Conservation (phyloP, 2,113 vertebrate genomes). For the Elephas maximus region DNA sequence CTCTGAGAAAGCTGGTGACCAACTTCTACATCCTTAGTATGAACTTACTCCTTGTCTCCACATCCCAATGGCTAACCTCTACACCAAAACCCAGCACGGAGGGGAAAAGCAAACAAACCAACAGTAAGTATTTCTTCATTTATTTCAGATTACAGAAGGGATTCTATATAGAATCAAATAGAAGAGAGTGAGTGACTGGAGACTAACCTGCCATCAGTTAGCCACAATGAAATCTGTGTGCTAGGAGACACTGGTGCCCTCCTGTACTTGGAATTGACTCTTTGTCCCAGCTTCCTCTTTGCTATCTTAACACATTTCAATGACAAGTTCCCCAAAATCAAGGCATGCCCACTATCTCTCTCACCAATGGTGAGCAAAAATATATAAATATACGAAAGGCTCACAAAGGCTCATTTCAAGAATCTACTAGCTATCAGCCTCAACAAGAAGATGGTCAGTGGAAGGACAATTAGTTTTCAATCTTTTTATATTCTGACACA, state of each 20-base stretch:
- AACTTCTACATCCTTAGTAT: constrained; percentile 31
- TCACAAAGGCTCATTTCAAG: constrained; percentile 5
- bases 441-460: background rate
- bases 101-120: background rate
- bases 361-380: constrained; percentile 34
- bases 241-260: background rate
- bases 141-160: background rate
- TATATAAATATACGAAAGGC: constrained; percentile 2
- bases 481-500: constrained; percentile 30
- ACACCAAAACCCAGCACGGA: background rate
- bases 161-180: background rate
- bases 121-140: constrained; percentile 11
- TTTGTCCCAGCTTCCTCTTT: constrained; percentile 6
- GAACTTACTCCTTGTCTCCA: constrained; percentile 33
- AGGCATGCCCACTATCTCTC: background rate
- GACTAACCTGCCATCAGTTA: background rate
- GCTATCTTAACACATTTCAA: background rate
- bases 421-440: background rate
- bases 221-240: constrained; percentile 3
- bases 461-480: background rate
- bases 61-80: constrained; percentile 1
- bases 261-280: constrained; percentile 16
- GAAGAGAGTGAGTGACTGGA: background rate
- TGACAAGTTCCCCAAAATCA: constrained; percentile 44
- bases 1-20: constrained; percentile 28